Percentiles rank a stretch among this genome's conserved stretches.
These are phyloP conservation scores for Laterallus jamaicensis DNA, from an alignment of 2,113 vertebrate genomes.

Conservation along the genomic window DNA sequence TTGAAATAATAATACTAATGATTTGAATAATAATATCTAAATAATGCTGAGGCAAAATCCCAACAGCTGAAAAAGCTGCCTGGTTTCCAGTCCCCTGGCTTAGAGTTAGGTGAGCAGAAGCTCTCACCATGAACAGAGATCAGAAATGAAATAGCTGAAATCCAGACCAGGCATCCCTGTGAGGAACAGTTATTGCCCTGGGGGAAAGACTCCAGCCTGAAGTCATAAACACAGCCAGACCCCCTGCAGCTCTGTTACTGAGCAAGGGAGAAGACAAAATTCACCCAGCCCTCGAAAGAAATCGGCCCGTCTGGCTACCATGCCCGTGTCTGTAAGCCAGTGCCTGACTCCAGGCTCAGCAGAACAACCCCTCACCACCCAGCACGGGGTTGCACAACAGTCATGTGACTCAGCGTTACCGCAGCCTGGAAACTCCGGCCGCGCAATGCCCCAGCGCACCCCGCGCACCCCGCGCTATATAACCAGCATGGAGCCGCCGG, in stretches of 20 bases:
- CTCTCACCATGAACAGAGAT: rapidly evolving
- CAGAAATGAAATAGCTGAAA: not conserved
- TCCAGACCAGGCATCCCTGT: not conserved
- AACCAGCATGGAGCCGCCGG: not conserved
- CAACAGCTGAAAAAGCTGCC: not conserved
- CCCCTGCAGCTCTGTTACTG: not conserved
- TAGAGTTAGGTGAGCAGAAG: not conserved
- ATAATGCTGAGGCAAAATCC: not conserved
- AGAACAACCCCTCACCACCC: not conserved
- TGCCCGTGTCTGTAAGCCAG: too few species aligned
- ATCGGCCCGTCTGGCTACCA: too few species aligned
- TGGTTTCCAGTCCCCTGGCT: not conserved
- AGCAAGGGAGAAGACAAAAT: not conserved
- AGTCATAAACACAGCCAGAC: not conserved
- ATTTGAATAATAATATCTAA: not conserved
- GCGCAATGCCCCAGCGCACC: constrained; percentile 29
- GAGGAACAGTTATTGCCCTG: not conserved
- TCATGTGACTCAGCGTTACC: constrained; percentile 68
- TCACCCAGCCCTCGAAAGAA: not conserved
- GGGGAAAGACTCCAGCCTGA: not conserved
- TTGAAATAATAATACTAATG: not conserved
- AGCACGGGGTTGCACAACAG: constrained; percentile 34
- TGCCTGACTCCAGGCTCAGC: not conserved
- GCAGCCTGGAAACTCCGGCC: constrained; percentile 76
- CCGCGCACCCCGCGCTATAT: constrained; percentile 13